Evolutionary conservation across 1,140 invertebrate genomes (phyloP).

Genomic region (Rhagoletis pomonella): DNA sequence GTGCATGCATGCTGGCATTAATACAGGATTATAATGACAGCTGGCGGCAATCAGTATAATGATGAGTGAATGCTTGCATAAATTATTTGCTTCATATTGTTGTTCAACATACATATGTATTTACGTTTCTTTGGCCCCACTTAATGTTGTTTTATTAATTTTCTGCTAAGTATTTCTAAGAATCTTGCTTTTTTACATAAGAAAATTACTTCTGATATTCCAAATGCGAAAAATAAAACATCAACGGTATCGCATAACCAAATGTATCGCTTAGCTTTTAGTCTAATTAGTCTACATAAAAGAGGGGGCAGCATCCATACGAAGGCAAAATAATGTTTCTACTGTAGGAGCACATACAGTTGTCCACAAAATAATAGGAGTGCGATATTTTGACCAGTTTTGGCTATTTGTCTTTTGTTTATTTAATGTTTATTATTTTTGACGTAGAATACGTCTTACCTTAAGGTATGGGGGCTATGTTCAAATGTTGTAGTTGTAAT

Average conservation of each 20-base stretch:
- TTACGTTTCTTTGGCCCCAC: background rate
- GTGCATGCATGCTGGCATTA: background rate
- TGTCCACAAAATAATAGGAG: too few relatives aligned
- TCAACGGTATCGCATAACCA: background rate
- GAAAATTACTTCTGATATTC: slow-evolving; percentile 4
- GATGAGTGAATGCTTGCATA: slow-evolving; percentile 47
- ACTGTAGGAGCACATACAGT: too few relatives aligned
- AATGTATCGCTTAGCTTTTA: slow-evolving; percentile 25
- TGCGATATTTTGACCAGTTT: too few relatives aligned
- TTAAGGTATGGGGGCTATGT: too few relatives aligned
- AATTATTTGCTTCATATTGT: slow-evolving; percentile 44
- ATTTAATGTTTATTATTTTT: too few relatives aligned
- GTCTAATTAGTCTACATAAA: background rate
- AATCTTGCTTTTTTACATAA: background rate
- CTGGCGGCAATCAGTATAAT: slow-evolving; percentile 46
- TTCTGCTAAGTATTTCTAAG: slow-evolving; percentile 2
- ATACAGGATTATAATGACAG: slow-evolving; percentile 49
- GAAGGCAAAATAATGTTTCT: too few relatives aligned
- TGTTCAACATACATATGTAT: background rate
- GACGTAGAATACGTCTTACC: too few relatives aligned
- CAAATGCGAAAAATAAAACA: background rate
- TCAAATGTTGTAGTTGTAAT: too few relatives aligned
- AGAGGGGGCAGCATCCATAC: too few relatives aligned
- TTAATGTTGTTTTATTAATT: slow-evolving; percentile 26
- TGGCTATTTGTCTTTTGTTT: too few relatives aligned